These are phyloP conservation scores for Sinocyclocheilus grahami DNA, from an alignment of 2,113 vertebrate genomes.

Conservation along the genomic window DNA sequence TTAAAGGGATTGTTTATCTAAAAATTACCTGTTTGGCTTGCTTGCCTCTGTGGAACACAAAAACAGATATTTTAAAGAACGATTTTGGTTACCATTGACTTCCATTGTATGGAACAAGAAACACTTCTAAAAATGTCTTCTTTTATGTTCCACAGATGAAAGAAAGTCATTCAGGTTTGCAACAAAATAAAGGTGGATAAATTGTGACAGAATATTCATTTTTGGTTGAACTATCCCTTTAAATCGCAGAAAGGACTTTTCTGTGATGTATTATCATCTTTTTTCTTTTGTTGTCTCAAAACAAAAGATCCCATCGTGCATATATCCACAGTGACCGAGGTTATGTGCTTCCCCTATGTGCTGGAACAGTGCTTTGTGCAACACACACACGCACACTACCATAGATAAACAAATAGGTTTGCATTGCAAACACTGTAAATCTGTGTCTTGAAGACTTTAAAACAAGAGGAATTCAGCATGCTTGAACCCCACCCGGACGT, in stretches of 20 bases:
- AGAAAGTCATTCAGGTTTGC: not conserved
- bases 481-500: constrained; percentile 38
- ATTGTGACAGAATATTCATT: not conserved
- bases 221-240: not conserved
- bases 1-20: not conserved
- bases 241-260: not conserved
- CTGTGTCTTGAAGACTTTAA: constrained; percentile 20
- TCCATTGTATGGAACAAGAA: not conserved
- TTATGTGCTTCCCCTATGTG: not conserved
- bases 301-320: constrained; percentile 10
- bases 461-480: constrained; percentile 18
- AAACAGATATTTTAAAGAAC: not conserved
- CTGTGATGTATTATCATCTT: not conserved
- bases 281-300: not conserved
- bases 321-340: not conserved
- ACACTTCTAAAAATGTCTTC: not conserved
- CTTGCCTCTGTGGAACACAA: not conserved
- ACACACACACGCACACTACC: not conserved
- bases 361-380: constrained; percentile 3
- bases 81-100: not conserved
- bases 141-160: not conserved
- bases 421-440: constrained; percentile 31
- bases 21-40: not conserved
- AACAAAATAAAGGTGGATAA: not conserved
- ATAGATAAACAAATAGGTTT: constrained; percentile 17